phyloP scores from a whole-genome alignment of 2,797 vertebrate genomes.

The Macroramphosus scolopax region DNA sequence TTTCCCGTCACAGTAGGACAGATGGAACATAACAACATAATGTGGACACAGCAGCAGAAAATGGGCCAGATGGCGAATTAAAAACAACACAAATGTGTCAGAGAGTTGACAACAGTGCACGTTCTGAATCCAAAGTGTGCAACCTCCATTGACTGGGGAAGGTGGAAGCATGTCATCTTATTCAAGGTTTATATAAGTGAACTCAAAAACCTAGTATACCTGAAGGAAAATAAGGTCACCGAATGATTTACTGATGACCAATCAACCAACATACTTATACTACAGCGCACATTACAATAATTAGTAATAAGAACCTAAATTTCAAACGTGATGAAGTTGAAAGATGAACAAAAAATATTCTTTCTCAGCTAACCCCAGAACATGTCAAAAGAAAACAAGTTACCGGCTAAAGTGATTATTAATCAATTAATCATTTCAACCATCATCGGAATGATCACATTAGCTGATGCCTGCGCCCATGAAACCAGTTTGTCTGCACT shows the following conservation, averaged over 20 bases:
- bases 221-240: conserved; percentile 18
- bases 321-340: too few species aligned
- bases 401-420: too few species aligned
- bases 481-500: too few species aligned
- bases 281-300: too few species aligned
- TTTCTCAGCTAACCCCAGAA: too few species aligned
- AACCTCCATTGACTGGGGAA: not conserved
- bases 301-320: too few species aligned
- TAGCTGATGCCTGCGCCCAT: too few species aligned
- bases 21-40: conserved; percentile 70
- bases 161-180: conserved; percentile 18
- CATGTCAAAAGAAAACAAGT: too few species aligned
- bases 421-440: too few species aligned
- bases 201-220: conserved; percentile 13
- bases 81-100: conserved; percentile 25
- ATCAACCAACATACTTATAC: too few species aligned
- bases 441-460: too few species aligned
- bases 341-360: too few species aligned
- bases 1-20: conserved; percentile 32
- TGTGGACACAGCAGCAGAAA: conserved; percentile 64
- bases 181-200: conserved; percentile 26
- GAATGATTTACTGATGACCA: not conserved
- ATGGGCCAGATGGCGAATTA: conserved; percentile 54
- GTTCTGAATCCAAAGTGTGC: conserved; percentile 16
- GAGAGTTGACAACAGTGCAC: conserved; percentile 14